Percentiles rank a stretch among this genome's conserved stretches.
These are phyloP conservation scores for human DNA, from an alignment of 2,113 vertebrate genomes.

Conservation along the genomic window DNA sequence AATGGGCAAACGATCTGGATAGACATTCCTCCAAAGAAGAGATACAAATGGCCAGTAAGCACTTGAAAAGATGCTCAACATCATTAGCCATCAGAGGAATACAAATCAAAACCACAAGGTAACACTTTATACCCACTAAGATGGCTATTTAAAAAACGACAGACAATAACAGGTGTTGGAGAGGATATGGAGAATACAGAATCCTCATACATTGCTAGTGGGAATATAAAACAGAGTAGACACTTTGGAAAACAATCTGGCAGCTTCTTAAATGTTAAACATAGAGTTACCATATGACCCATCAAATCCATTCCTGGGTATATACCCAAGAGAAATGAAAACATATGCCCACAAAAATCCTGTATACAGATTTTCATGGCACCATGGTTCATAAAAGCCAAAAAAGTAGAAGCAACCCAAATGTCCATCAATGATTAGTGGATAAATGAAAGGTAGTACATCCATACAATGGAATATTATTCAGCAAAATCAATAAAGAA, in stretches of 20 bases:
- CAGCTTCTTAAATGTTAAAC: not conserved
- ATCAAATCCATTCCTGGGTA: not conserved
- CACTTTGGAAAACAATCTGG: slow-evolving; percentile 22
- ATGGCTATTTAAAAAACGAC: not conserved
- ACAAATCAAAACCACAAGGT: not conserved
- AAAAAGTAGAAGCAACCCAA: not conserved
- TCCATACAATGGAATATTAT: not conserved
- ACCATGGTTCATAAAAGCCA: not conserved
- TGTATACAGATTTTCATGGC: not conserved
- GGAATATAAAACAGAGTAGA: not conserved
- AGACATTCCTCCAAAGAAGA: slow-evolving; percentile 15
- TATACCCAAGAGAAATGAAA: not conserved
- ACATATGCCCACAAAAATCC: not conserved
- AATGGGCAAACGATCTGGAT: not conserved
- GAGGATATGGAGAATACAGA: not conserved
- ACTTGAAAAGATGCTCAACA: not conserved
- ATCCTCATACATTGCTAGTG: not conserved
- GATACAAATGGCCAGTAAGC: not conserved
- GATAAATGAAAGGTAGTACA: not conserved
- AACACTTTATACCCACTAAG: not conserved
- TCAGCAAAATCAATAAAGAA: not conserved
- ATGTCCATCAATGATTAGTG: not conserved
- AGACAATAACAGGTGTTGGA: not conserved
- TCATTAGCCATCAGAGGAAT: not conserved
- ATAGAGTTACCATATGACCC: not conserved